Evolutionary conservation across 2,888 invertebrate species (phyloP), one percentile per base, ranked within the genome.

Genomic region (Ophion costatus): DNA sequence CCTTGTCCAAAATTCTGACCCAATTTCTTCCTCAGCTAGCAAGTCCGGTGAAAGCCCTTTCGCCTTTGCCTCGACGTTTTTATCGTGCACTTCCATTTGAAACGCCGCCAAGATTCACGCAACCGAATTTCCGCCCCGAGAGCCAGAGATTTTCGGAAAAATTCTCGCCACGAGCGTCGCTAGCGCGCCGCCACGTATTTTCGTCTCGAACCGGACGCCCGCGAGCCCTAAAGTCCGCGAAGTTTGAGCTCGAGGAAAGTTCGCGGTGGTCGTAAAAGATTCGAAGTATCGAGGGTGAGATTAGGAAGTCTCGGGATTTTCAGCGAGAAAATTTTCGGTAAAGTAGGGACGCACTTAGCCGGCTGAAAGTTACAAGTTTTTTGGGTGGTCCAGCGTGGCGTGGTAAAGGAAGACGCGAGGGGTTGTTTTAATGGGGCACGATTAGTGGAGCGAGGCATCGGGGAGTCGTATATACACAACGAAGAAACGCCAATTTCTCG

Each of bases 381-480:
- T 33, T 42, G 78, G 67, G 42, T 82, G 59, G 57, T 70, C 51
- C 22, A 22, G 14, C 24, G 66, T 11, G 51, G 33, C 79, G 29
- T 75, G 66, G 33, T 59, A 66, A 20, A 66, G 56, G 67, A 83
- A 86, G 67, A 79, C 82, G 86, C 86, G 87, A 84, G 67, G 70
- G 91, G 90, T 91, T 86, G 90, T 90, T 91, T 91, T 93, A 92
- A 93, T 93, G 92, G 91, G 89, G 86, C 87, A 78, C 92, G 92
- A 93, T 93, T 93, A 93, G 93, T 90, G 90, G 89, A 91, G 92
- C 90, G 91, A 91, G 92, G 90, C 93, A 91, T 92, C 89, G 88
- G 93, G 93, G 93, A 93, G 92, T 91, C 90, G 90, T 93, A 51
- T 14, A 29, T 2, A 91, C 88, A 88, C 66, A 73, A 67, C 78